Evolutionary conservation across 1,140 invertebrate genomes (phyloP).

Genomic region (Sarcophaga peregrina): DNA sequence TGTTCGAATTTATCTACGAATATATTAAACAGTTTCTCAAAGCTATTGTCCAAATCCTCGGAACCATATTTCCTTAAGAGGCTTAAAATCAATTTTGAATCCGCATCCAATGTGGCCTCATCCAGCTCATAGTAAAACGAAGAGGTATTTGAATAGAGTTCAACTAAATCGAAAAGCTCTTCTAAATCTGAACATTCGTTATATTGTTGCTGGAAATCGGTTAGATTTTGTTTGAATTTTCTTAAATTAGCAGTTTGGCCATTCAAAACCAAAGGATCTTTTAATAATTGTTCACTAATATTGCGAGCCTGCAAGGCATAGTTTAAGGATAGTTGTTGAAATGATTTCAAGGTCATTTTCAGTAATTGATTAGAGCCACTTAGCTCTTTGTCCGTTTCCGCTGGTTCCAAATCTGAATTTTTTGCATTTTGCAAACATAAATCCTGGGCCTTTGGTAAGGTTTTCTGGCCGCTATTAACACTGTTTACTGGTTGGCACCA

Average conservation of each 20-base stretch:
- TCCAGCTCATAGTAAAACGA: conserved; percentile 7
- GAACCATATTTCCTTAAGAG: conserved; percentile 21
- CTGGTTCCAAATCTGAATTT: background rate
- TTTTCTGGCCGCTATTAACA: background rate
- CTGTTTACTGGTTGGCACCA: background rate
- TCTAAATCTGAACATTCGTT: background rate
- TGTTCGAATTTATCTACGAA: background rate
- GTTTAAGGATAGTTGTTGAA: background rate
- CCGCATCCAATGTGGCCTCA: background rate
- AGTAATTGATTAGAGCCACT: background rate
- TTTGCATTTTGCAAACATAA: background rate
- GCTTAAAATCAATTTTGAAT: background rate
- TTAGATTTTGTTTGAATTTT: conserved; percentile 25
- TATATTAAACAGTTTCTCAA: background rate
- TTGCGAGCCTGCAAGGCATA: background rate
- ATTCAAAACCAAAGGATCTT: background rate
- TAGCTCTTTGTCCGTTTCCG: background rate
- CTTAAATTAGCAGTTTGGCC: background rate
- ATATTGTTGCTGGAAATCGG: background rate
- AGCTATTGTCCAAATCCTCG: conserved; percentile 21
- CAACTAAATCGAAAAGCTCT: conserved; percentile 17
- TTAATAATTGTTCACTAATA: background rate
- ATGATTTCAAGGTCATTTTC: background rate
- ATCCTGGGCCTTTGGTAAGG: background rate
- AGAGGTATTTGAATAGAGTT: conserved; percentile 29